These are phyloP conservation scores for Euglossa dilemma DNA, from an alignment of 1,140 invertebrate species.

Conservation along the genomic window DNA sequence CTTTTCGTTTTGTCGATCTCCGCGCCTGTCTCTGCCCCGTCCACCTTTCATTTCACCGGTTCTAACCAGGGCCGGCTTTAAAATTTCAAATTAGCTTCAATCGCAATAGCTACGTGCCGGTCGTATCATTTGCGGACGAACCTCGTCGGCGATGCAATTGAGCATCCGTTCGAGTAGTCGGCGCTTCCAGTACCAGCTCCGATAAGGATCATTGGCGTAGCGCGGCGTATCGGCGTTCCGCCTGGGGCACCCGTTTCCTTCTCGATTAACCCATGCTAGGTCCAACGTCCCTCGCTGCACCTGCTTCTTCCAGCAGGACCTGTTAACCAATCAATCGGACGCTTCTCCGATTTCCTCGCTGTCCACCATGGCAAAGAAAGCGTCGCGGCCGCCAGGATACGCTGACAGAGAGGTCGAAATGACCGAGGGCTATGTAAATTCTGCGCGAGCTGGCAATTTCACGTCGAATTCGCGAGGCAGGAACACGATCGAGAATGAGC, in stretches of 20 bases:
- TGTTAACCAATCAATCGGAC: background rate
- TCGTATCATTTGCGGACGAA: conserved; percentile 63
- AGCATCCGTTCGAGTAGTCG: conserved; percentile 64
- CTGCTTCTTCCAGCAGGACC: background rate
- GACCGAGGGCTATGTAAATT: background rate
- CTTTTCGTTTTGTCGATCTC: too few species aligned
- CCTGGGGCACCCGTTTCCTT: background rate
- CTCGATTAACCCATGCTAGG: background rate
- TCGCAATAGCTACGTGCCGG: conserved; percentile 74
- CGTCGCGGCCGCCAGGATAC: too few species aligned
- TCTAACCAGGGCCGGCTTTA: too few species aligned
- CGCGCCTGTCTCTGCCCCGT: too few species aligned
- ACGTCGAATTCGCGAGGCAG: background rate
- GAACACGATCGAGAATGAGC: background rate
- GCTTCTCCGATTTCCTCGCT: background rate
- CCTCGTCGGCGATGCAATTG: conserved; percentile 70
- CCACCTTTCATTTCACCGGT: too few species aligned
- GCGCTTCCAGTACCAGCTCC: conserved; percentile 29
- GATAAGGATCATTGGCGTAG: conserved; percentile 55
- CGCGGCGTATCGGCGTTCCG: background rate
- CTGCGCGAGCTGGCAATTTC: conserved; percentile 10
- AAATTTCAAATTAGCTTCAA: too few species aligned
- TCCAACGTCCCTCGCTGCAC: background rate
- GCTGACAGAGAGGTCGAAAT: background rate
- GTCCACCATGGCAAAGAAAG: too few species aligned